phyloP scores from a whole-genome alignment of 1,140 invertebrate genomes.

The Drosophila tani region DNA sequence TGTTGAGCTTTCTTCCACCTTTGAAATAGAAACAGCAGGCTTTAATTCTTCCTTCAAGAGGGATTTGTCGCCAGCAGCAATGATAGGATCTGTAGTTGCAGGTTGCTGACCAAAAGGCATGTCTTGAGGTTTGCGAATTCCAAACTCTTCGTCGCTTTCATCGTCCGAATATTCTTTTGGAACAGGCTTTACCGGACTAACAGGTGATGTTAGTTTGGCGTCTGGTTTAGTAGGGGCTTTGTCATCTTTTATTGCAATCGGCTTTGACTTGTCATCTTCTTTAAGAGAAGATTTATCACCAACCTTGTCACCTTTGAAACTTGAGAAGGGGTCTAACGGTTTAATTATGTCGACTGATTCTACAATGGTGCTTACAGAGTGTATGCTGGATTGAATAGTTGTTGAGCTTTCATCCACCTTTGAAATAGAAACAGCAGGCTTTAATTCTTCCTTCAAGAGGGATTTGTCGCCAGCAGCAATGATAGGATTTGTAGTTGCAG shows the following conservation, averaged over 20 bases:
- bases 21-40: not conserved
- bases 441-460: not conserved
- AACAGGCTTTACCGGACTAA: too few species aligned
- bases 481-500: too few species aligned
- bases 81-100: too few species aligned
- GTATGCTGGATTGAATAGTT: not conserved
- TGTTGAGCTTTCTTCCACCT: slow-evolving; percentile 8
- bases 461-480: too few species aligned
- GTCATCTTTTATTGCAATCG: not conserved
- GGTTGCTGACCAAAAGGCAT: too few species aligned
- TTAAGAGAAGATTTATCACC: too few species aligned
- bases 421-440: not conserved
- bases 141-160: too few species aligned
- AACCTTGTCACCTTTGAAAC: not conserved
- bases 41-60: not conserved
- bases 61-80: too few species aligned
- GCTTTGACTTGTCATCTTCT: not conserved
- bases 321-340: not conserved
- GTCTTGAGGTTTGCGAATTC: too few species aligned
- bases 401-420: slow-evolving; percentile 13
- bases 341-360: not conserved
- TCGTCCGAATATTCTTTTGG: too few species aligned
- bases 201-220: slow-evolving; percentile 1
- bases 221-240: not conserved
- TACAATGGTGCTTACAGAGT: not conserved